phyloP scores from a whole-genome alignment of 2,113 vertebrate species.

The Rissa tridactyla region DNA sequence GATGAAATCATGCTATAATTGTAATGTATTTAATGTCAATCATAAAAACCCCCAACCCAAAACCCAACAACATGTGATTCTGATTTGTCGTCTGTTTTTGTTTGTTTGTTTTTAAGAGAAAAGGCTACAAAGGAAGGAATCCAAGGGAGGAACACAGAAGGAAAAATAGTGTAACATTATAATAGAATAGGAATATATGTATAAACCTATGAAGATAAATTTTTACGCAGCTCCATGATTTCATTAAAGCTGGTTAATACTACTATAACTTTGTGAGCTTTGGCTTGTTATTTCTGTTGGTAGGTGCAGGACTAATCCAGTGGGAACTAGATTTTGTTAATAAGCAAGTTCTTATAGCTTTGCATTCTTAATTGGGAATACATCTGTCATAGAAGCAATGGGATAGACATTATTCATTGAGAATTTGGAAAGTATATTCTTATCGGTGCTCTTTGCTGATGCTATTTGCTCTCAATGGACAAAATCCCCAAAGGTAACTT shows the following conservation, averaged over 20 bases:
- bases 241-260: slow-evolving; percentile 14
- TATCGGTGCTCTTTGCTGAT: background rate
- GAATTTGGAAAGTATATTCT: background rate
- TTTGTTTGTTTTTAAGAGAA: background rate
- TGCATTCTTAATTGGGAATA: slow-evolving; percentile 30
- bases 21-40: background rate
- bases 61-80: background rate
- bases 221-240: background rate
- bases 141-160: background rate
- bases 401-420: background rate
- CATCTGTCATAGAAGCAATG: background rate
- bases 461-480: background rate
- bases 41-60: background rate
- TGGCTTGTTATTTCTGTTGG: background rate
- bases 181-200: background rate
- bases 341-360: slow-evolving; percentile 14
- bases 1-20: background rate
- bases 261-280: background rate
- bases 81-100: background rate
- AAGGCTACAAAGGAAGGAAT: background rate
- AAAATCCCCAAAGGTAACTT: background rate
- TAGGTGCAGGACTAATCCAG: background rate
- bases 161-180: background rate
- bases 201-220: background rate
- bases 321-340: background rate